These are phyloP conservation scores for Cynopterus sphinx DNA, from an alignment of 2,797 vertebrate genomes.

Conservation along the genomic window DNA sequence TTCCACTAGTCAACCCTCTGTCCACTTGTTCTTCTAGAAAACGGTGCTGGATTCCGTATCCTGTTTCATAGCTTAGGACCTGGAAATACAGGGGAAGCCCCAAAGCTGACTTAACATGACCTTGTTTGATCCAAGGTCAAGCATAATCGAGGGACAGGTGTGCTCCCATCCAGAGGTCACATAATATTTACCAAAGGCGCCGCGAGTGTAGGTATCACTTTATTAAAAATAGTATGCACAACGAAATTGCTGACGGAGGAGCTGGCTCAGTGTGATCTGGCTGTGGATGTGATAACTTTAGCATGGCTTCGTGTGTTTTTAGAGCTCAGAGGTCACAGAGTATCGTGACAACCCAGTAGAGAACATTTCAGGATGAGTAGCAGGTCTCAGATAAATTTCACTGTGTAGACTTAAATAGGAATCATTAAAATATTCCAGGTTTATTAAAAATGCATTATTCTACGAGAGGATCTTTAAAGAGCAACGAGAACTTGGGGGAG, in stretches of 20 bases:
- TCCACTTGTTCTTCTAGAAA: not conserved
- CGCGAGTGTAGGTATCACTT: constrained; percentile 15
- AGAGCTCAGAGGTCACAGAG: constrained; percentile 41
- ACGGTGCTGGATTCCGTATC: not conserved
- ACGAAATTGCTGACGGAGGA: constrained; percentile 39
- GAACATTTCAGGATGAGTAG: constrained; percentile 13
- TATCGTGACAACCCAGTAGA: not conserved
- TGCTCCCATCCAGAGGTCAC: constrained; percentile 30
- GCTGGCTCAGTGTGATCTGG: constrained; percentile 50
- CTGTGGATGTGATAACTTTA: constrained; percentile 43
- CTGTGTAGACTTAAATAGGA: constrained; percentile 38
- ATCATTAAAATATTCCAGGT: constrained; percentile 35
- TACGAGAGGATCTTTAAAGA: constrained; percentile 54
- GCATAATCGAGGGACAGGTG: constrained; percentile 38
- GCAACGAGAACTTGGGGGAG: constrained; percentile 15
- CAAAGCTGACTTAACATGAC: not conserved
- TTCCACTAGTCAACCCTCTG: not conserved
- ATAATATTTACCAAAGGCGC: constrained; percentile 51
- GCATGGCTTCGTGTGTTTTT: constrained; percentile 28
- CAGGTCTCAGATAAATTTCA: constrained; percentile 10
- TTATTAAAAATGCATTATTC: constrained; percentile 68
- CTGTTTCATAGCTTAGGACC: not conserved
- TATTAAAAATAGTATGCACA: constrained; percentile 64
- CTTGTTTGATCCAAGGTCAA: not conserved
- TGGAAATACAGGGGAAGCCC: not conserved